Evolutionary conservation across 2,797 vertebrate species (phyloP).

Genomic region (Liasis olivaceus): DNA sequence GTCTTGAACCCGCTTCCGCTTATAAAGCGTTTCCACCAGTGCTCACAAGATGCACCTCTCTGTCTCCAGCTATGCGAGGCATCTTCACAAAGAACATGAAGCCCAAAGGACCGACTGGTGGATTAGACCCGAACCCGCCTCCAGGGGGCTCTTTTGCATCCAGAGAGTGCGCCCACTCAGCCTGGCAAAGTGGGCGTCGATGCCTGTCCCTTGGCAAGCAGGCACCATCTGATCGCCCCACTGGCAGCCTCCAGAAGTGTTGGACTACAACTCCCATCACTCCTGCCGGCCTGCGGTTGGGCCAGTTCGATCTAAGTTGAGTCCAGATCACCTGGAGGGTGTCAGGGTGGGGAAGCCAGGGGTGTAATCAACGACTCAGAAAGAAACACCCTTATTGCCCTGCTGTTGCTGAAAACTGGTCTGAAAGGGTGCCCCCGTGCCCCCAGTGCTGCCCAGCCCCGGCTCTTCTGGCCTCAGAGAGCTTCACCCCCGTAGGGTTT

Average conservation of each 20-base stretch:
- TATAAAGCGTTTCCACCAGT: not conserved
- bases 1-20: conserved; percentile 43
- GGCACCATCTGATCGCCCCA: not conserved
- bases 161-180: not conserved
- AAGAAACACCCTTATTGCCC: not conserved
- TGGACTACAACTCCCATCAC: not conserved
- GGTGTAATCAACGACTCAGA: not conserved
- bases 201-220: not conserved
- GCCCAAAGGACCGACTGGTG: not conserved
- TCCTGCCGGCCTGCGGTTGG: not conserved
- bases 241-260: not conserved
- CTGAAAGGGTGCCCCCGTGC: not conserved
- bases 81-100: not conserved
- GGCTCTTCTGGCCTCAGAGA: no score
- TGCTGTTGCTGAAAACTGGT: not conserved
- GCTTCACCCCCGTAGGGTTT: no score
- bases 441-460: not conserved
- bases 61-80: no score
- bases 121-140: not conserved
- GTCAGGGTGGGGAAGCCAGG: not conserved
- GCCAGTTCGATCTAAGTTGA: not conserved
- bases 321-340: not conserved
- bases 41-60: not conserved
- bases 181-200: not conserved
- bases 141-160: not conserved